Conservation (phyloP, 2,888 invertebrate species). For the Helobdella robusta region DNA sequence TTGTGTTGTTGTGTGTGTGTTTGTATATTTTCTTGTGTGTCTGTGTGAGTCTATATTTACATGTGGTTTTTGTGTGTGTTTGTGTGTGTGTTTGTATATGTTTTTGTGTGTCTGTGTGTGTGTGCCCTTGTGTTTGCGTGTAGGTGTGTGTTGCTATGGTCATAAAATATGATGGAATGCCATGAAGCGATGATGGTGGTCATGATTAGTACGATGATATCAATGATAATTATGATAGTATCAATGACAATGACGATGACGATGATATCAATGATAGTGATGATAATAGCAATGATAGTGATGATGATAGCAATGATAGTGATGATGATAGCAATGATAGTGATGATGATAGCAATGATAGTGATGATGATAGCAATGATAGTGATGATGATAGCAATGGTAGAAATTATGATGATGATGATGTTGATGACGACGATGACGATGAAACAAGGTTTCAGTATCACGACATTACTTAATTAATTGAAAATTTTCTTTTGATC, state of each 20-base stretch:
- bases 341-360: not conserved
- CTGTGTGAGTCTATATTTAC: not conserved
- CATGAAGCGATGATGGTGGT: not conserved
- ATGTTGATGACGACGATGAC: constrained; percentile 24
- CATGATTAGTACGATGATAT: not conserved
- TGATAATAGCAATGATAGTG: constrained; percentile 9
- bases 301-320: not conserved
- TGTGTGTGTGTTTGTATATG: not conserved
- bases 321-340: constrained; percentile 5
- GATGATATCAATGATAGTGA: constrained; percentile 22
- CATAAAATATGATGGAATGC: no score
- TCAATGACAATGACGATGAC: constrained; percentile 7
- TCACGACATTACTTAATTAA: no score
- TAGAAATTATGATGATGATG: constrained; percentile 9
- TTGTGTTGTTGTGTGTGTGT: not conserved
- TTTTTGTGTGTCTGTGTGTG: not conserved
- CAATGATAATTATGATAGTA: constrained; percentile 5
- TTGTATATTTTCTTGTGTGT: not conserved
- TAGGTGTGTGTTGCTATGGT: not conserved
- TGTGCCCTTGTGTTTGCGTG: not conserved
- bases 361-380: not conserved
- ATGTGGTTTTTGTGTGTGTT: not conserved
- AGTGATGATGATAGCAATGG: constrained; percentile 9
- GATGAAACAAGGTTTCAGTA: no score
- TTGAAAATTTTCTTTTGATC: no score